Evolutionary conservation across 2,888 invertebrate species (phyloP), one percentile per base, ranked within the genome.

Genomic region (Listrodromus nycthemerus): DNA sequence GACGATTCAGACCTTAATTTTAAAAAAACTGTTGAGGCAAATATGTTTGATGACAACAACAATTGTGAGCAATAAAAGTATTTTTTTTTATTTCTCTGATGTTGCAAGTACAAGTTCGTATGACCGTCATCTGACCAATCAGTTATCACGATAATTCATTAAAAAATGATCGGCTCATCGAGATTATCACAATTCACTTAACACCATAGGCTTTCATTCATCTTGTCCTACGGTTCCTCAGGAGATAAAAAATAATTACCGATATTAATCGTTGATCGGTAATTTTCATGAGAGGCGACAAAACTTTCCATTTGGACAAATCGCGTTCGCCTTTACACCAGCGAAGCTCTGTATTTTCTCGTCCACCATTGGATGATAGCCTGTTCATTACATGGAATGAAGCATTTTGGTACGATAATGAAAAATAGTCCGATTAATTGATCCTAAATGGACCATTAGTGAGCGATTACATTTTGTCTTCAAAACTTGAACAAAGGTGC

Each of bases 241-340:
- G 24, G 10, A 8, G 30, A 19, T 7, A 50, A 50, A 16, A 27
- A 30, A 58, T 5, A 16, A 58, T 27, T 1, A 16, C 16, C 58
- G 24, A 71, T 24, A 16, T 66, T 10, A n/a, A 50, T 48, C 21
- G 61, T 16, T 13, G 37, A 13, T 45, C 8, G 69, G 50, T 13
- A 33, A 69, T 74, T 63, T 73, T 63, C 78, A 82, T 78, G 82
- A 19, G 41, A 21, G 19, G 67, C 77, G 82, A 69, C 67, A 55
- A 45, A 82, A 78, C 21, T 82, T 78, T 82, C 82, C 69, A 7
- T 13, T 27, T 82, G 82, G 82, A 82, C 82, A 82, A 82, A 10
- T 78, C 78, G 78, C 74, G n/a, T 16, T 24, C 27, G 52, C 21
- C 33, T 33, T 78, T 13, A 37, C 10, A 0, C 6, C n/a, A n/a